Conservation (phyloP, 1,140 invertebrate species). For the Chironomus tepperi region DNA sequence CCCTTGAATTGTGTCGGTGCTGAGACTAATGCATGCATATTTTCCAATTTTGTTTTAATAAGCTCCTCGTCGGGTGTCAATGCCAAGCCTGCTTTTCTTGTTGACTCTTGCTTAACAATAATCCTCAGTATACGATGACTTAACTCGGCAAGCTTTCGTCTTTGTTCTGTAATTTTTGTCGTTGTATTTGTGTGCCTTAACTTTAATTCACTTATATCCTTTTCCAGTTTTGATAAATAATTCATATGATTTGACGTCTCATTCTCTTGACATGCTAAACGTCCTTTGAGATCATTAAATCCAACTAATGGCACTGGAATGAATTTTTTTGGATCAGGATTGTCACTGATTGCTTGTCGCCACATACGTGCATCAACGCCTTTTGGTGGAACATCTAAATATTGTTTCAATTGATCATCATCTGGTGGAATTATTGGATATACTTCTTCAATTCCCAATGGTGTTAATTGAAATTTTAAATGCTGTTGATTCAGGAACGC, state of each 20-base stretch:
- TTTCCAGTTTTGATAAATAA: constrained; percentile 64
- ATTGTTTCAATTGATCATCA: constrained; percentile 72
- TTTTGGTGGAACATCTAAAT: constrained; percentile 75
- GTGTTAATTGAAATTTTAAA: constrained; percentile 58
- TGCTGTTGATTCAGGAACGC: constrained; percentile 57
- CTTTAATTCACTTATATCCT: constrained; percentile 65
- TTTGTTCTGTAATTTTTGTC: constrained; percentile 64
- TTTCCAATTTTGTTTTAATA: constrained; percentile 71
- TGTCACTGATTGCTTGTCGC: constrained; percentile 87
- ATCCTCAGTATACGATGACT: constrained; percentile 73
- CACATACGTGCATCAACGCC: constrained; percentile 71
- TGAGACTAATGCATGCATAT: constrained; percentile 74
- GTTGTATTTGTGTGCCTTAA: constrained; percentile 59
- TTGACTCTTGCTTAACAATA: constrained; percentile 77
- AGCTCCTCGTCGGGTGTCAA: constrained; percentile 84
- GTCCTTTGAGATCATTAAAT: constrained; percentile 66
- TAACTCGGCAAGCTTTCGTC: constrained; percentile 62
- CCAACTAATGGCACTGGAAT: constrained; percentile 90
- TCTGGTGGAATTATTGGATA: constrained; percentile 56
- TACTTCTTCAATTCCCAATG: constrained; percentile 54
- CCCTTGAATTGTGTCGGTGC: constrained; percentile 86
- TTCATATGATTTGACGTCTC: constrained; percentile 69
- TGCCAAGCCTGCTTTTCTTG: constrained; percentile 73
- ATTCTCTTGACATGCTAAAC: constrained; percentile 72
- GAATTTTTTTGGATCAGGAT: constrained; percentile 79